phyloP scores from a whole-genome alignment of 2,888 invertebrate genomes.

The Fissipunctia ypsillon region DNA sequence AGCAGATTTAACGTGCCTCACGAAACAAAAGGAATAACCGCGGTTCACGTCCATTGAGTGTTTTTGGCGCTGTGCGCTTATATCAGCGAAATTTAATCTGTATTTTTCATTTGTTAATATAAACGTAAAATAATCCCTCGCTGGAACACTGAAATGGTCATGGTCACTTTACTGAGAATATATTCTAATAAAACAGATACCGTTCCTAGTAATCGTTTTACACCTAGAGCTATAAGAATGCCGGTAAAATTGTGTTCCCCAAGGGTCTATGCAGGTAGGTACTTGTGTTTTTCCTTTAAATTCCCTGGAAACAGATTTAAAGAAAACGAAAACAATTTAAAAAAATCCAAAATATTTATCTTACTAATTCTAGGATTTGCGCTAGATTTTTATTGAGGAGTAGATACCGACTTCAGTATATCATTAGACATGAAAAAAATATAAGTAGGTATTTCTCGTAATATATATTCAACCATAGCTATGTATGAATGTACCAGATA shows the following conservation, averaged over 20 bases:
- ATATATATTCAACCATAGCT: not conserved
- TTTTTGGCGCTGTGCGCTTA: slow-evolving; percentile 48
- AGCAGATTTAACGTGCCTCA: slow-evolving; percentile 58
- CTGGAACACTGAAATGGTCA: not conserved
- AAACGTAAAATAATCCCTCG: slow-evolving; percentile 1
- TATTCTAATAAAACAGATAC: slow-evolving; percentile 28
- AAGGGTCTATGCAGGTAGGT: slow-evolving; percentile 20
- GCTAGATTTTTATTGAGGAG: not conserved
- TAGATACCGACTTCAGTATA: not conserved
- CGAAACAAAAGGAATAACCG: slow-evolving; percentile 58
- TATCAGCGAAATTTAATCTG: slow-evolving; percentile 41
- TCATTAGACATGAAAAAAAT: not conserved
- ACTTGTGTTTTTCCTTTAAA: not conserved
- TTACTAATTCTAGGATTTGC: not conserved
- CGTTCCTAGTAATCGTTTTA: slow-evolving; percentile 26
- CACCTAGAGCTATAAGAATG: slow-evolving; percentile 11
- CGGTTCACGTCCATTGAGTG: slow-evolving; percentile 40
- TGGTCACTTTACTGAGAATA: slow-evolving; percentile 3
- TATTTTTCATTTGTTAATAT: slow-evolving; percentile 29
- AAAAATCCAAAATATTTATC: not conserved
- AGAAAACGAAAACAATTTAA: not conserved
- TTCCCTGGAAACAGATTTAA: no score
- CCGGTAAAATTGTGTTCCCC: slow-evolving; percentile 9
- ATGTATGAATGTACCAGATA: slow-evolving; percentile 31
- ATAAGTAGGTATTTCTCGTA: not conserved